Base-by-base conservation (phyloP, 2,113 vertebrate genomes). In the Dryoscopus gambensis region DNA sequence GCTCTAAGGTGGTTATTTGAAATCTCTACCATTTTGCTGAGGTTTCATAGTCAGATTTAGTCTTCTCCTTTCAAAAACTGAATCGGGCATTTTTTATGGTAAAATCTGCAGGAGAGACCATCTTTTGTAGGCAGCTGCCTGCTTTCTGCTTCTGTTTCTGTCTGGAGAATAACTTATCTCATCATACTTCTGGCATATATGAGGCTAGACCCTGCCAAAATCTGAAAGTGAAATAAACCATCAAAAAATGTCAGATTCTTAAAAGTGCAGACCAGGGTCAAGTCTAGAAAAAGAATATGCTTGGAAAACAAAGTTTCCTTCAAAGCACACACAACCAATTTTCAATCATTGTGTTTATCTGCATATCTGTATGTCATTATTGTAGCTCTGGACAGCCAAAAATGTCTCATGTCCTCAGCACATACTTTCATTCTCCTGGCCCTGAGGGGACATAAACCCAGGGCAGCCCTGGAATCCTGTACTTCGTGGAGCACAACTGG, bases 131-230 rank as follows among this genome's bases (percentile, higher is more conserved):
- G 55, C 78, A 90, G 52, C 35, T 70, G 84, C 63, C 63, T 95
- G 82, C 55, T 85, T 93, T 97, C 70, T 94, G 78, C 87, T 94
- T 93, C 94, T 96, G 65, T 62, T 91, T 90, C 59, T 93, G 82
- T 91, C 95, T 96, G 96, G 87, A 95, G 91, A 96, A 96, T 56
- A 93, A 94, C 67, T 96, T 96, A 91, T 92, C 96, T 97, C 96
- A 60, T 93, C 93, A 67, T 91, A 70, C 79, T 95, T 91, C 75
- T 96, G 94, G 94, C 94, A 77, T 92, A 95, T 94, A 89, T 93
- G 60, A 90, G 68, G 42, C 67, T 90, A 40, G 35, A 65, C 35
- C 46, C 84, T 95, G 95, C 96, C 93, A 96, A 91, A 96, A 94
- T 91, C 91, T 94, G 82, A 88, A 96, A 97, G 93, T 94, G 95